Evolutionary conservation across 2,888 invertebrate genomes (phyloP), one percentile per base, ranked within the genome.

Genomic region (Pyrochroa serraticornis): DNA sequence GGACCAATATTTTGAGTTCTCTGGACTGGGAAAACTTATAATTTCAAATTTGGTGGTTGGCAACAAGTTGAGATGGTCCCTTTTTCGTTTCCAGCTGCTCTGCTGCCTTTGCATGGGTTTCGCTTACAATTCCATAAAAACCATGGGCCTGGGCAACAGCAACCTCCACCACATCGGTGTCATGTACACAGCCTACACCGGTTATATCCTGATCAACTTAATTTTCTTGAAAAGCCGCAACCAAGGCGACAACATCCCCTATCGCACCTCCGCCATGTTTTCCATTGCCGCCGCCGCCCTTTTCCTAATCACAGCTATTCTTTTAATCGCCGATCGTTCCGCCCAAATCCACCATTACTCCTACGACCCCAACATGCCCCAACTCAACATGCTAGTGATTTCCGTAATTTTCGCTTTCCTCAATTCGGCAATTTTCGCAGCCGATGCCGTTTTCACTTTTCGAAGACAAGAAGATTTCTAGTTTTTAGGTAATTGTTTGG

Each of bases 151-250:
- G 33, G 82, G 84, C 32, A 81, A 72, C 71, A 84, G 78, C 71
- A 85, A 77, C 72, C 81, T 79, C 75, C 81, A 82, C 69, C 82
- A 88, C 71, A 82, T 87, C 9, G 88, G 86, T 0, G 79, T 88
- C 59, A 85, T 88, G 74, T 88, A 85, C 78, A 84, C 87, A 10
- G 82, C 87, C 2, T 84, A 84, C 72, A 84, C 84, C n/a, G 87
- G 88, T 61, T 87, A 82, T 73, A 82, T 88, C 67, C 81, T 89
- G 63, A 85, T 89, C 75, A 87, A 86, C 58, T 77, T 82, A 1
- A 80, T 87, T 22, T 76, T 88, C 65, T 79, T 89, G 58, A 79
- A 86, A 65, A 83, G 85, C 6, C 81, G 85, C 57, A 71, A 85
- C 58, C 77, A 87, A 32, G 85, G 86, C n/a, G 88, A 89, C 72